phyloP scores from a whole-genome alignment of 53 echinoderm and acorn worm genomes.

The Glandiceps talaboti region DNA sequence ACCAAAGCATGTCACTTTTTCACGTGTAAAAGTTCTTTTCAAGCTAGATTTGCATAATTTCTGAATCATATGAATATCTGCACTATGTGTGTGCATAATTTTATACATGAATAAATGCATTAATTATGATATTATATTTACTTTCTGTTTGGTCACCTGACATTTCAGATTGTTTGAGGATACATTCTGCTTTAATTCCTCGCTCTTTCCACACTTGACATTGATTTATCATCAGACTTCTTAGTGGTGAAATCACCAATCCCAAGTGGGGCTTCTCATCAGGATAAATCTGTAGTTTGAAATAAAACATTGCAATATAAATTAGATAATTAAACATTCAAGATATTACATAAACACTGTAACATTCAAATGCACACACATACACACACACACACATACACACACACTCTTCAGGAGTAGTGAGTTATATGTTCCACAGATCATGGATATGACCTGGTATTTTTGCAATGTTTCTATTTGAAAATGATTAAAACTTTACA shows the following conservation, averaged over 20 bases:
- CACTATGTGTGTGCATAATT: not conserved
- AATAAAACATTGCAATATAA: not conserved
- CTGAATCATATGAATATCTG: not conserved
- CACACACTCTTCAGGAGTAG: too few species aligned
- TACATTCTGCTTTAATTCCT: not conserved
- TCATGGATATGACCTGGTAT: too few species aligned
- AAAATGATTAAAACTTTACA: too few species aligned
- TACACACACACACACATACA: too few species aligned
- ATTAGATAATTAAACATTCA: too few species aligned
- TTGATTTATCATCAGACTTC: not conserved
- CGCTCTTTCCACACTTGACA: not conserved
- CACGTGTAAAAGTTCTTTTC: not conserved
- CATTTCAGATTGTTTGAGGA: not conserved
- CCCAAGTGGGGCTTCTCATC: not conserved
- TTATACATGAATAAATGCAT: not conserved
- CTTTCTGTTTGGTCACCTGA: not conserved
- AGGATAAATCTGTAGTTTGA: not conserved
- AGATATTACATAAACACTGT: too few species aligned
- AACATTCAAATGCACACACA: too few species aligned
- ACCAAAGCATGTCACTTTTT: not conserved
- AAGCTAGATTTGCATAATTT: not conserved
- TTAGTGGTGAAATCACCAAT: not conserved
- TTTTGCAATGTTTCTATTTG: too few species aligned
- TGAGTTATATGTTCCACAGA: too few species aligned
- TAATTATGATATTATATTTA: too few species aligned